Conservation (phyloP, 2,888 invertebrate genomes). For the Notodonta dromedarius region DNA sequence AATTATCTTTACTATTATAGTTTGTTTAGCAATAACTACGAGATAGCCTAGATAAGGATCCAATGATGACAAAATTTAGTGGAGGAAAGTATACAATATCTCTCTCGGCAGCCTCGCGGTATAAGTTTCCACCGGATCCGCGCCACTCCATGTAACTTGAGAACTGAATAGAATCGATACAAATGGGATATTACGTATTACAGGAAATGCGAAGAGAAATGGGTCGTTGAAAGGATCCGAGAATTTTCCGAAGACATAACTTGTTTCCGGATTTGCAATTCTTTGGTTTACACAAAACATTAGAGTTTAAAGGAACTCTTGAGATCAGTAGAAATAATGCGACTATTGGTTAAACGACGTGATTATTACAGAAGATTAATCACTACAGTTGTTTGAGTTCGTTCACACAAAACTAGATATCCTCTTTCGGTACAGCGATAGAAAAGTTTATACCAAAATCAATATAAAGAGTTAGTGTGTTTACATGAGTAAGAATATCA, state of each 20-base stretch:
- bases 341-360: no score
- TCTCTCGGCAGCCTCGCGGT: background rate
- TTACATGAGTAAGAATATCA: background rate
- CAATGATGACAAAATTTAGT: background rate
- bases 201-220: background rate
- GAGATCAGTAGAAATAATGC: no score
- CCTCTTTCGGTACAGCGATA: no score
- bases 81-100: background rate
- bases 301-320: no score
- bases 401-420: no score
- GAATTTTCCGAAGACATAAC: background rate
- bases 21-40: no score
- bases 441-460: background rate
- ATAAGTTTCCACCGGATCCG: background rate
- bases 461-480: background rate
- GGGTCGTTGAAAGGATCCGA: background rate
- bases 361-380: no score
- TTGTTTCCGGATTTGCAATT: background rate
- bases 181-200: constrained; percentile 4
- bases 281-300: no score
- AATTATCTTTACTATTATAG: no score
- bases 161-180: background rate
- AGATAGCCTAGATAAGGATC: background rate
- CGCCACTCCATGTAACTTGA: background rate
- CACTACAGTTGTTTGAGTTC: no score